Base-by-base conservation (phyloP, 2,888 invertebrate species). In the Spodoptera exigua region DNA sequence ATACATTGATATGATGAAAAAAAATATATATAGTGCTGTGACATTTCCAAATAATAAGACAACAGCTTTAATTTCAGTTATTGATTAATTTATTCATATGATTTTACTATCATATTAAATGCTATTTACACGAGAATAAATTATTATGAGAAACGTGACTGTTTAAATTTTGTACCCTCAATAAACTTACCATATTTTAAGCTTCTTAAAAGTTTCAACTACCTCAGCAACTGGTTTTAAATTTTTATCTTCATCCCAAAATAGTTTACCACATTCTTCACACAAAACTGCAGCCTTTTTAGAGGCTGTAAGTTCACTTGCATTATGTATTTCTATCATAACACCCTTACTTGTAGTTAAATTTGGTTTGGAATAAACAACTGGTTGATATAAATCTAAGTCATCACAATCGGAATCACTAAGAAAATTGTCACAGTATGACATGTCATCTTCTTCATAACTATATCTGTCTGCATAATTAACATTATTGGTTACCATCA, bases 231-330 rank as follows among this genome's bases (percentile, higher is more conserved):
- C 84, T 52, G 84, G 70, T 75, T 86, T 85, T 39, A 89, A 70
- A 18, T 88, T 68, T 45, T 84, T 79, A 78, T 93, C 90, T 67
- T 85, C 89, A 76, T 96, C 96, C 96, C 97, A 97, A 86, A 96
- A 97, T 49, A 97, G 93, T 84, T 96, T 96, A 0, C 97, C 97
- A 90, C 97, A 98, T 27, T 82, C 84, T 71, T 96, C 95, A 89
- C 98, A 98, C 34, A 97, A 89, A 74, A 95, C 95, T 81, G 96
- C 97, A 59, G 93, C 73, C 54, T 95, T 94, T 17, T 94, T 89
- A 54, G 90, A 87, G 75, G 91, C 75, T 49, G 94, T 86, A 18
- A 93, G 84, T 37, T 88, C 77, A 32, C 95, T 88, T 68, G 95
- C 83, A 78, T 92, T 85, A 48, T 94, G 91, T 56, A 95, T 92